Conservation (phyloP, 2,797 vertebrate species). For the Propithecus perrieri region DNA sequence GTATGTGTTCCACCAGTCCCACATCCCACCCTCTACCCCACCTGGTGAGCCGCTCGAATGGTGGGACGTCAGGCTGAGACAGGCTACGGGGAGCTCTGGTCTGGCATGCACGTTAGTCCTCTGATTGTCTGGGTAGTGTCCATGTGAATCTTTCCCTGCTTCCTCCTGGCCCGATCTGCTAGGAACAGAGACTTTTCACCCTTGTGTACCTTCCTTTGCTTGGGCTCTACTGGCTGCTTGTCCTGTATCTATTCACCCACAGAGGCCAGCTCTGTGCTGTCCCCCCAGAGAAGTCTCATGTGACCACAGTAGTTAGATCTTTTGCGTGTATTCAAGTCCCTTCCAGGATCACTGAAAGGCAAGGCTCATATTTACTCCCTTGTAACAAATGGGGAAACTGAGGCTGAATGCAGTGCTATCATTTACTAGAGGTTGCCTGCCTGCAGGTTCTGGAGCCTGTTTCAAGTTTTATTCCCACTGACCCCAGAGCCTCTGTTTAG, state of each 20-base stretch:
- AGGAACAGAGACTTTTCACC: background rate
- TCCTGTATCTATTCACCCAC: background rate
- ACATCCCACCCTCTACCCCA: rapidly evolving
- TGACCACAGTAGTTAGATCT: background rate
- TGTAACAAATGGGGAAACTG: background rate
- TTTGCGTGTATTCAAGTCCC: background rate
- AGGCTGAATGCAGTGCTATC: background rate
- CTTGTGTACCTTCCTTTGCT: background rate
- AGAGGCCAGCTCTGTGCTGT: background rate
- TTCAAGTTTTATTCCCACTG: background rate
- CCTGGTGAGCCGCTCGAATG: background rate
- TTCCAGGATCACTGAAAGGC: background rate
- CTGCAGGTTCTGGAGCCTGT: background rate
- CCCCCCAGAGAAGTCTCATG: background rate
- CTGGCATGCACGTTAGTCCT: too few relatives aligned
- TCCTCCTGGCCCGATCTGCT: background rate
- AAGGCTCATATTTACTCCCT: background rate
- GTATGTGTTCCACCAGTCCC: too few relatives aligned
- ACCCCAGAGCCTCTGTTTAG: background rate
- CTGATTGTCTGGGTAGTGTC: too few relatives aligned
- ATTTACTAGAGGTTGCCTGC: background rate
- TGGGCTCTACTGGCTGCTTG: background rate
- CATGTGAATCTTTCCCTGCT: background rate
- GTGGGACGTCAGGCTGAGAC: background rate
- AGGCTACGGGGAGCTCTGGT: too few relatives aligned